phyloP scores from a whole-genome alignment of 2,888 invertebrate species.

The Micropterix aruncella region DNA sequence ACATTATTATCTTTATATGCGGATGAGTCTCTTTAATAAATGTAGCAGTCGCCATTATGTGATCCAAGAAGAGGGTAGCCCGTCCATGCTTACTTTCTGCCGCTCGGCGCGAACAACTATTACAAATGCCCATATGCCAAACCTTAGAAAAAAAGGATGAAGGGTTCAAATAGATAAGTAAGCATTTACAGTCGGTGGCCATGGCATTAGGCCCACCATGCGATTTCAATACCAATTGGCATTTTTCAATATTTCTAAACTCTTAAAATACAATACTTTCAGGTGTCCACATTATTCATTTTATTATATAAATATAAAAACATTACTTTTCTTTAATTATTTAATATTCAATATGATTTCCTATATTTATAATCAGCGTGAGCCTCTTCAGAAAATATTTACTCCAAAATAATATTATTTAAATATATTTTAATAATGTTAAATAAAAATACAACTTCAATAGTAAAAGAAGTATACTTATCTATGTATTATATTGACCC shows the following conservation, averaged over 20 bases:
- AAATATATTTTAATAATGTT: too few relatives aligned
- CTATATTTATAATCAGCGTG: too few relatives aligned
- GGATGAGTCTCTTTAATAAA: conserved; percentile 48
- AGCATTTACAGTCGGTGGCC: conserved; percentile 3
- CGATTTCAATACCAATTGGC: too few relatives aligned
- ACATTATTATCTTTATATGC: conserved; percentile 52
- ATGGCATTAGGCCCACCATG: too few relatives aligned
- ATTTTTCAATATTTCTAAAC: too few relatives aligned
- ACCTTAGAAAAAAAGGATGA: conserved; percentile 31
- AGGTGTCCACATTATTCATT: conserved; percentile 4
- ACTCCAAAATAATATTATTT: too few relatives aligned
- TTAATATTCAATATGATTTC: too few relatives aligned
- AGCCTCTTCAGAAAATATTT: too few relatives aligned
- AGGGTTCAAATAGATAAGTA: conserved; percentile 4
- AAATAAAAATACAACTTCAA: too few relatives aligned
- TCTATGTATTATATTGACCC: too few relatives aligned
- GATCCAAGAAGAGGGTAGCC: conserved; percentile 48
- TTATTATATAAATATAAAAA: conserved; percentile 2
- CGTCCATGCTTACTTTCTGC: conserved; percentile 32
- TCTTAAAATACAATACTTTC: not conserved
- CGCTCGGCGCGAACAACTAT: conserved; percentile 36
- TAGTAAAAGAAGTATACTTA: too few relatives aligned
- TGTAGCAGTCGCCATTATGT: conserved; percentile 45
- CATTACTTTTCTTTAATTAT: too few relatives aligned
- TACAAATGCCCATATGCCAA: conserved; percentile 54